These are phyloP conservation scores for Lepas anatifera DNA, from an alignment of 2,888 invertebrate species.

Conservation along the genomic window DNA sequence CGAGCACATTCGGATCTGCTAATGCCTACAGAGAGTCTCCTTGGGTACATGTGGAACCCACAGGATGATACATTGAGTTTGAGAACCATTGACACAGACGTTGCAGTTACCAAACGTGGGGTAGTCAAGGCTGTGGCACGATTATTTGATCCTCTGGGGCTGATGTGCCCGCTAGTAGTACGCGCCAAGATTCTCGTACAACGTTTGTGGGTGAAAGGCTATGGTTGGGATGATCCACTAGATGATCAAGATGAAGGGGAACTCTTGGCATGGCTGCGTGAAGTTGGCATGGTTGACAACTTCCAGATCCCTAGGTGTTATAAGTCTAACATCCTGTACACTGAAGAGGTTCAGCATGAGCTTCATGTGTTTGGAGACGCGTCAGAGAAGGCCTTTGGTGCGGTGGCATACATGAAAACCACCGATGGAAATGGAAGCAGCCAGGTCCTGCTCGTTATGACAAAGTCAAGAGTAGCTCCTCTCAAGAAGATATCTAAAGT, in stretches of 20 bases:
- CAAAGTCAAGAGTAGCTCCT: background rate
- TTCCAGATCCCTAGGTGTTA: background rate
- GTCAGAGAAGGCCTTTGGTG: too few relatives aligned
- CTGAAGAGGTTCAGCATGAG: background rate
- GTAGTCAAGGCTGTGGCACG: background rate
- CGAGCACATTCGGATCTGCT: background rate
- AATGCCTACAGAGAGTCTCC: background rate
- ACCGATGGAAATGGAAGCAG: too few relatives aligned
- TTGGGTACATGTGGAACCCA: too few relatives aligned
- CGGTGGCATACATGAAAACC: too few relatives aligned
- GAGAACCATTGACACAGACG: background rate
- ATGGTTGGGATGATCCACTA: too few relatives aligned
- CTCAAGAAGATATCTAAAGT: background rate
- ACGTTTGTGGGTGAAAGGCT: background rate
- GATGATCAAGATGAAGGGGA: too few relatives aligned
- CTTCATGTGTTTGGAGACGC: too few relatives aligned
- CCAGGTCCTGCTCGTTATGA: background rate
- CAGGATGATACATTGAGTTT: background rate
- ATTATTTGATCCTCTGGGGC: background rate
- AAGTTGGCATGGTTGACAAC: background rate
- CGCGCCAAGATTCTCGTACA: background rate
- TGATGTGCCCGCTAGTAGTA: background rate
- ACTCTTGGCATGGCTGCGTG: background rate
- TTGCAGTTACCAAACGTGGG: background rate
- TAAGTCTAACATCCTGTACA: background rate